These are phyloP conservation scores for Dendrocincla tyrannina DNA, from an alignment of 2,797 vertebrate genomes.

Conservation along the genomic window DNA sequence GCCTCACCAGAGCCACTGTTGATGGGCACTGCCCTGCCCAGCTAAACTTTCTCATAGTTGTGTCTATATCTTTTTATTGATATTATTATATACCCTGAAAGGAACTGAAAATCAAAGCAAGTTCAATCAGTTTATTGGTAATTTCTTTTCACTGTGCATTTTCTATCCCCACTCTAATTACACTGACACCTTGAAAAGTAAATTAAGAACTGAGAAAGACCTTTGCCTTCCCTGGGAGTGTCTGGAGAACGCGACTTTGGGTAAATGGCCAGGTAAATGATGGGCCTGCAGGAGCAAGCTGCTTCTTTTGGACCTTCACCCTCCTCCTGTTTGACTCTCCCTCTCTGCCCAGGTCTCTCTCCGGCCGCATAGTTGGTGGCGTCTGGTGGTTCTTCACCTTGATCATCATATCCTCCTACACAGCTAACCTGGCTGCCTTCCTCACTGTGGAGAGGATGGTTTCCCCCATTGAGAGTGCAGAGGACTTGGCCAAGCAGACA, in stretches of 20 bases:
- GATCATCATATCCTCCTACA: constrained; percentile 99
- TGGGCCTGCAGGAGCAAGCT: background rate
- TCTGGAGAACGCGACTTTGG: background rate
- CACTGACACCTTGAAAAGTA: background rate
- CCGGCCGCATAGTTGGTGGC: constrained; percentile 95
- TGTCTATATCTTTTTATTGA: background rate
- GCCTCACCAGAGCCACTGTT: background rate
- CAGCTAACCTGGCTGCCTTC: constrained; percentile 98
- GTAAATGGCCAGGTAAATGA: background rate
- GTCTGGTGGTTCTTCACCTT: constrained; percentile 99
- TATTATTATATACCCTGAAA: background rate
- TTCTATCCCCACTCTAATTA: background rate
- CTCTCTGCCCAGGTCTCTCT: constrained; percentile 87
- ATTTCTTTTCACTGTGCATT: background rate
- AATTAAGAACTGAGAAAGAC: background rate
- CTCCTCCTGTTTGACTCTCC: constrained; percentile 1
- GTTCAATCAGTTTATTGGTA: background rate
- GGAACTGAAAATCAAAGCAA: background rate
- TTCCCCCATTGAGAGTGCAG: constrained; percentile 97
- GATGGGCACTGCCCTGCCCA: background rate
- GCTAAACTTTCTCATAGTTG: background rate
- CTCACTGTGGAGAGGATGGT: constrained; percentile 99
- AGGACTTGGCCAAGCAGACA: constrained; percentile 97
- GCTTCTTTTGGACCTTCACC: background rate
- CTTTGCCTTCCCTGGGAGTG: background rate